Evolutionary conservation across 2,888 invertebrate genomes (phyloP).

Genomic region (Hydrotaea diabolus): DNA sequence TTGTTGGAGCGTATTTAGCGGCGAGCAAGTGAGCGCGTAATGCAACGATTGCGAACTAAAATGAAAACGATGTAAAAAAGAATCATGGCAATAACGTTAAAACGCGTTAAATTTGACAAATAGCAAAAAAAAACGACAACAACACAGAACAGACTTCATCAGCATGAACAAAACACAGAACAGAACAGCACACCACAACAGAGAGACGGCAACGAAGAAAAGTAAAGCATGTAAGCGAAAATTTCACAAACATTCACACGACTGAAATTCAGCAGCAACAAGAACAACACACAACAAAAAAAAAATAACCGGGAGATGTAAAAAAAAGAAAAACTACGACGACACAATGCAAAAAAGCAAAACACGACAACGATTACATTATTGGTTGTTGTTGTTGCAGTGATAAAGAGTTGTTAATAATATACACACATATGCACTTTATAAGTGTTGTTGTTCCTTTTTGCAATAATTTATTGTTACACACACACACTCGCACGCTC

Average conservation of each 20-base stretch:
- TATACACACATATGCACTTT: not conserved
- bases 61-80: conserved; percentile 68
- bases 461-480: conserved; percentile 14
- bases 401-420: conserved; percentile 25
- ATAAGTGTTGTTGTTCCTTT: not conserved
- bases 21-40: conserved; percentile 68
- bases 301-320: conserved; percentile 61
- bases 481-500: conserved; percentile 28
- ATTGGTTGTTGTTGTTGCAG: conserved; percentile 30
- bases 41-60: conserved; percentile 68
- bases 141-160: conserved; percentile 46
- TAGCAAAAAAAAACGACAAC: conserved; percentile 54
- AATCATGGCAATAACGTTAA: conserved; percentile 68
- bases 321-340: conserved; percentile 55
- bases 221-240: conserved; percentile 66
- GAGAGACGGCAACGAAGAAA: conserved; percentile 64
- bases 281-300: conserved; percentile 6
- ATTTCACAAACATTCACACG: conserved; percentile 56
- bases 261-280: conserved; percentile 18
- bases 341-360: conserved; percentile 29
- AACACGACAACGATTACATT: conserved; percentile 34
- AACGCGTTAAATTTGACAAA: conserved; percentile 68
- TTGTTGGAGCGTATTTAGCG: conserved; percentile 67
- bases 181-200: conserved; percentile 53
- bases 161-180: conserved; percentile 61